Evolutionary conservation across 1,140 invertebrate species (phyloP), one percentile per base, ranked within the genome.

Genomic region (Nomia melanderi): DNA sequence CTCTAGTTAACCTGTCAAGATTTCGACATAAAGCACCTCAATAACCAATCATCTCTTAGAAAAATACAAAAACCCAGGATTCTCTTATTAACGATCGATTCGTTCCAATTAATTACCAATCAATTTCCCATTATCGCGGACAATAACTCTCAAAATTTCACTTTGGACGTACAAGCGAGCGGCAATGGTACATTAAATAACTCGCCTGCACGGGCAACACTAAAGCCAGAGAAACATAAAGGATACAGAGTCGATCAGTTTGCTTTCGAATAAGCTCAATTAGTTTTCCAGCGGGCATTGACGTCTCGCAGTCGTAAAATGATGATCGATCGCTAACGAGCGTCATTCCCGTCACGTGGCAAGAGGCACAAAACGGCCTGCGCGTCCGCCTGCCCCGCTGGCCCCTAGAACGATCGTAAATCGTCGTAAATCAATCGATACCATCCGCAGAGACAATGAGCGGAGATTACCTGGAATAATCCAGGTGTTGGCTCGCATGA

Each of bases 401-500:
- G 3, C 69, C n/a, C 56, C n/a, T n/a, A n/a, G 56, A 74, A 50
- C 47, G 70, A 12, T 74, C 62, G 77, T 78, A 78, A 78, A 79
- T 47, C 63, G 73, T 85, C 77, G 74, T 86, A 88, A 88, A 88
- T 88, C 83, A 81, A 80, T 62, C 77, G 29, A 29, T 31, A 31
- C 41, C 72, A 66, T 53, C 59, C 78, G 54, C 20, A 64, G 74
- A 79, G 77, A 87, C 84, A 86, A 87, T 85, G 74, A 64, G 27
- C 57, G 0, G 50, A 84, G 82, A 87, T 87, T 85, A 88, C 62
- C 57, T 29, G 47, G 64, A 69, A 63, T 60, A 56, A 67, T 63
- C 77, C 64, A 54, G 36, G 67, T 66, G 72, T 54, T 36, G 56
- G 17, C 74, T 79, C 53, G 54, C 41, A 44, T 47, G 60, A 23